Conservation (phyloP, 2,888 invertebrate genomes). For the Drosophila paucipuncta region DNA sequence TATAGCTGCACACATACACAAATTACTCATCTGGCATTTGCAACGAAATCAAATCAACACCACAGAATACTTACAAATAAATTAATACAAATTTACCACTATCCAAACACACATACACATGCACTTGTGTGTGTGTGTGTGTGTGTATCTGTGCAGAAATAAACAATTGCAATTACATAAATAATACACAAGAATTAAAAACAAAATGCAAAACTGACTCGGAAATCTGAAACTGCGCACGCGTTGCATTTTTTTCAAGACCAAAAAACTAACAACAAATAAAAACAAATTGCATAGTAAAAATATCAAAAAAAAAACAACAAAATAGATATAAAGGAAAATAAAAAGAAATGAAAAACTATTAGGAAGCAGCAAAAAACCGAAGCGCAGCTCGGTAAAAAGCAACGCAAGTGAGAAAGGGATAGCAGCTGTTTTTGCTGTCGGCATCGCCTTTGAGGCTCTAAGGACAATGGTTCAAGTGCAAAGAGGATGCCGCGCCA, state of each 20-base stretch:
- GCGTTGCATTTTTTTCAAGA: constrained; percentile 55
- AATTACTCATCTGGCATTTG: constrained; percentile 50
- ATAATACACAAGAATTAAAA: constrained; percentile 28
- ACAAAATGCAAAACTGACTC: constrained; percentile 7
- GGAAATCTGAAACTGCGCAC: constrained; percentile 55
- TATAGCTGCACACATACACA: constrained; percentile 1
- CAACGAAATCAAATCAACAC: constrained; percentile 44
- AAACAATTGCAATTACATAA: constrained; percentile 35
- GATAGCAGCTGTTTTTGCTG: constrained; percentile 63
- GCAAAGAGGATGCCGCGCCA: constrained; percentile 81
- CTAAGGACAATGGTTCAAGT: constrained; percentile 84
- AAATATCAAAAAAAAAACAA: constrained; percentile 13
- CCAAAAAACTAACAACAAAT: constrained; percentile 31
- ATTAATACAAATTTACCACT: constrained; percentile 3
- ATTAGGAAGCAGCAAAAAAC: constrained; percentile 43
- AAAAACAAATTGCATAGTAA: constrained; percentile 41
- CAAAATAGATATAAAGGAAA: neutral
- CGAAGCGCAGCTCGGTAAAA: constrained; percentile 28
- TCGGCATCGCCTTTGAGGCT: constrained; percentile 36
- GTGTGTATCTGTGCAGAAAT: neutral
- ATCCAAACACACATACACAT: neutral
- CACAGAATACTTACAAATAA: constrained; percentile 18
- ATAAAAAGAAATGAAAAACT: constrained; percentile 26
- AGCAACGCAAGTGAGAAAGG: constrained; percentile 56
- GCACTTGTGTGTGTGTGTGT: neutral